A percentile compares a stretch with the other conserved stretches of the same genome.
These are phyloP conservation scores for Coryphaenoides rupestris DNA, from an alignment of 2,113 vertebrate genomes.

Conservation along the genomic window DNA sequence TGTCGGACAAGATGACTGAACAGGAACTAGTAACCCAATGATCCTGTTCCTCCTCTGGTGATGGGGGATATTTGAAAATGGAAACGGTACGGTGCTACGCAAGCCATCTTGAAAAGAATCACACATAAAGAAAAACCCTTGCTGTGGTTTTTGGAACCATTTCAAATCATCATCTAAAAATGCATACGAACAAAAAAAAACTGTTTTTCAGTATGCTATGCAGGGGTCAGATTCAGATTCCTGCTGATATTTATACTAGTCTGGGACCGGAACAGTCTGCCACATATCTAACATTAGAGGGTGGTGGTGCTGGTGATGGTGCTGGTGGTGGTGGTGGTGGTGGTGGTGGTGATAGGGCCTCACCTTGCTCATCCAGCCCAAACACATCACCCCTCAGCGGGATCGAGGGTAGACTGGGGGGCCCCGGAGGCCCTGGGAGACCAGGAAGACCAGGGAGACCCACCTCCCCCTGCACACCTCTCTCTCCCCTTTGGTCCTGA, in stretches of 20 bases:
- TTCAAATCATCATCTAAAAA: too few species aligned
- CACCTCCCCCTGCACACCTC: slow-evolving; percentile 77
- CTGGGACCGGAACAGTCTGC: slow-evolving; percentile 15
- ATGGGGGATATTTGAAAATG: slow-evolving; percentile 10
- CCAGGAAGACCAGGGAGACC: slow-evolving; percentile 83
- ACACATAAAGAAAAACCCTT: slow-evolving; percentile 24
- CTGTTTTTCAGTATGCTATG: slow-evolving; percentile 35
- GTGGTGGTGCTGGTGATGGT: too few species aligned
- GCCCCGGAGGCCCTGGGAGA: slow-evolving; percentile 60
- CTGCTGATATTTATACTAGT: slow-evolving; percentile 29
- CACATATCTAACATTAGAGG: slow-evolving; percentile 2
- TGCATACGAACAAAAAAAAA: too few species aligned
- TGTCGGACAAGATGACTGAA: slow-evolving; percentile 25
- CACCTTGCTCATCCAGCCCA: slow-evolving; percentile 79
- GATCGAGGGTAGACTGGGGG: slow-evolving; percentile 32
- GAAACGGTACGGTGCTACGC: slow-evolving; percentile 10
- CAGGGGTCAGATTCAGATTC: slow-evolving; percentile 20
- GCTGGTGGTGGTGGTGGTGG: neutral
- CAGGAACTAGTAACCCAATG: slow-evolving; percentile 5
- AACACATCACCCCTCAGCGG: slow-evolving; percentile 79
- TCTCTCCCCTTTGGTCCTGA: too few species aligned
- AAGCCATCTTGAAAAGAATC: slow-evolving; percentile 7
- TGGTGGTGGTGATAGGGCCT: slow-evolving; percentile 38
- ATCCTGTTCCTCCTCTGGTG: slow-evolving; percentile 12
- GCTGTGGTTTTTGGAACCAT: slow-evolving; percentile 34